Conservation (phyloP, 2,888 invertebrate species). For the Antheraea yamamai region DNA sequence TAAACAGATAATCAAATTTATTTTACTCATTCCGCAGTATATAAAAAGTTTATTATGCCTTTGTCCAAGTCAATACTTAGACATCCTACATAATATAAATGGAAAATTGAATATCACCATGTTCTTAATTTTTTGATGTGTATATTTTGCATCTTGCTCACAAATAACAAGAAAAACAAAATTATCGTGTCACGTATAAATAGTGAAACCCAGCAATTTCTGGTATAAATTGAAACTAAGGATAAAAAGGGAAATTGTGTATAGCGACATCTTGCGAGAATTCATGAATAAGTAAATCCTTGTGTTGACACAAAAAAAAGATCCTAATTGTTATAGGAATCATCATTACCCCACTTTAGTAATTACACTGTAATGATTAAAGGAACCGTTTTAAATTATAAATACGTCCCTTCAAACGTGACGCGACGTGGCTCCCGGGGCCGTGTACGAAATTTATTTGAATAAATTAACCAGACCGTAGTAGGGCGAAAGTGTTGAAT, state of each 20-base stretch:
- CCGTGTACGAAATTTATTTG: constrained; percentile 72
- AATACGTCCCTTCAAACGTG: constrained; percentile 35
- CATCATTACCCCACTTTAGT: constrained; percentile 11
- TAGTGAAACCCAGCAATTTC: too few species aligned
- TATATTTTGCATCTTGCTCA: too few species aligned
- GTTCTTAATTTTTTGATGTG: too few species aligned
- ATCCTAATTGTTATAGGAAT: not conserved
- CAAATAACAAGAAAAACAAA: not conserved
- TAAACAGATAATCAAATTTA: too few species aligned
- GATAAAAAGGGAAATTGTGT: not conserved
- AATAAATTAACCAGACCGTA: constrained; percentile 65
- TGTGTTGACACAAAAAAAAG: not conserved
- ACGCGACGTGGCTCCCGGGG: constrained; percentile 52
- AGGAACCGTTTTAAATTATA: constrained; percentile 35
- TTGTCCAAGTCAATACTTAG: too few species aligned
- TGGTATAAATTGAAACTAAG: too few species aligned
- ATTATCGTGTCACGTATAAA: not conserved
- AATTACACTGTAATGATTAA: constrained; percentile 34
- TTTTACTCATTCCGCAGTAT: too few species aligned
- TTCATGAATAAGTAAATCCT: not conserved
- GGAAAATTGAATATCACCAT: too few species aligned
- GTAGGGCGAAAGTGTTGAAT: constrained; percentile 65
- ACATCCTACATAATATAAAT: too few species aligned
- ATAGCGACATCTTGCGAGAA: not conserved
- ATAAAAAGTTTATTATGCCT: too few species aligned